Conservation (phyloP, 2,113 vertebrate genomes). For the Grantiella picta region DNA sequence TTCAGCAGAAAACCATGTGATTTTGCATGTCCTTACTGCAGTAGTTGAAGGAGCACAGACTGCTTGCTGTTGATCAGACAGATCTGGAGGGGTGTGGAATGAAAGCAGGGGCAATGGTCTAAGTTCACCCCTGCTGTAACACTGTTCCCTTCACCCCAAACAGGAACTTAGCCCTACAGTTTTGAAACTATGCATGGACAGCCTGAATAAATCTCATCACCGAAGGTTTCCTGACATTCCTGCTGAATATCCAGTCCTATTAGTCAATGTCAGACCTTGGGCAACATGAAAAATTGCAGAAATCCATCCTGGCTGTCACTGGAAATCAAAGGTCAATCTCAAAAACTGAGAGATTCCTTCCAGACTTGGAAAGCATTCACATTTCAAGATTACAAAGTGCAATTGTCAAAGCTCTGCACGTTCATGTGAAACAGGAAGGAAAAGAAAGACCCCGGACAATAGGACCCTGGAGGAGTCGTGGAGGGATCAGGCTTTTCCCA, state of each 20-base stretch:
- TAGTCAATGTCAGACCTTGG: constrained; percentile 37
- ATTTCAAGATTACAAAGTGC: constrained; percentile 25
- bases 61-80: background rate
- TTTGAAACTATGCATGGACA: background rate
- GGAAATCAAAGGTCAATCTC: constrained; percentile 48
- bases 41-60: background rate
- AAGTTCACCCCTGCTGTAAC: background rate
- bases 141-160: background rate
- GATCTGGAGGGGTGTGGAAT: background rate
- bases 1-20: background rate
- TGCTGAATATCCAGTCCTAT: constrained; percentile 37
- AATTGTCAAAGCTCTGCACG: constrained; percentile 3
- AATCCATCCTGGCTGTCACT: constrained; percentile 50
- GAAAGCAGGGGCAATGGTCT: background rate
- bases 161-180: constrained; percentile 1
- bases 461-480: background rate
- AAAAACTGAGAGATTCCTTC: constrained; percentile 16
- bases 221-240: background rate
- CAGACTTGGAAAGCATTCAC: constrained; percentile 22
- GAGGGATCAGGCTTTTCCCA: background rate
- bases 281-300: constrained; percentile 38
- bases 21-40: background rate
- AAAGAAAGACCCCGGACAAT: constrained; percentile 45
- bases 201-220: constrained; percentile 41
- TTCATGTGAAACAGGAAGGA: constrained; percentile 25